phyloP scores from a whole-genome alignment of 2,113 vertebrate genomes.

The Odocoileus virginianus region DNA sequence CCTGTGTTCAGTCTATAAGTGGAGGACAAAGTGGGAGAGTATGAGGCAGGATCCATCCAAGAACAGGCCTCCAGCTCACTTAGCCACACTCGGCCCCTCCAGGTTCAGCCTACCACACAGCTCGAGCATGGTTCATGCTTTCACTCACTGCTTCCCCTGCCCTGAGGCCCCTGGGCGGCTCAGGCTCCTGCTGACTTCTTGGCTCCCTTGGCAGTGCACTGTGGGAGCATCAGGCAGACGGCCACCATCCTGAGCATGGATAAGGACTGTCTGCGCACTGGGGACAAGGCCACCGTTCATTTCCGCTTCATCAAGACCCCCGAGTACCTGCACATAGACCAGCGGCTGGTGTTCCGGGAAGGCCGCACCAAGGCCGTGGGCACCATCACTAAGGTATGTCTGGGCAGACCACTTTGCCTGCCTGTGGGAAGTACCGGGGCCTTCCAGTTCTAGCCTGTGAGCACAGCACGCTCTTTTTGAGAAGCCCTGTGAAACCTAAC shows the following conservation, averaged over 20 bases:
- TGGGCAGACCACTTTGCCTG: background rate
- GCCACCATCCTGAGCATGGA: constrained; percentile 98
- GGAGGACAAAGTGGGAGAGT: background rate
- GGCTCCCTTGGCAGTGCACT: constrained; percentile 87
- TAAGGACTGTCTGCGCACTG: constrained; percentile 95
- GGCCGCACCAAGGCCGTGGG: constrained; percentile 98
- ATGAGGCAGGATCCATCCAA: background rate
- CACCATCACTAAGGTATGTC: constrained; percentile 95
- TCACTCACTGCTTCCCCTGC: background rate
- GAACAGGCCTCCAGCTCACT: background rate
- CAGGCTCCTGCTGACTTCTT: background rate
- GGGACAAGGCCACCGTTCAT: constrained; percentile 97
- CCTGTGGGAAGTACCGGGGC: background rate
- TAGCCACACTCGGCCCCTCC: fast-evolving
- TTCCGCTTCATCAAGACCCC: constrained; percentile 99
- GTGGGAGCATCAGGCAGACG: constrained; percentile 97
- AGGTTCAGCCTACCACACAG: background rate
- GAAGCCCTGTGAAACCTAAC: background rate
- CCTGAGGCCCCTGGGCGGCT: background rate
- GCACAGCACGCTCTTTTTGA: background rate
- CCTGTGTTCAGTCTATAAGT: background rate
- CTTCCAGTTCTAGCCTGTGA: background rate
- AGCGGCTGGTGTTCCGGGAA: constrained; percentile 97
- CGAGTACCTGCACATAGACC: constrained; percentile 95
- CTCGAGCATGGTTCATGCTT: fast-evolving